Conservation (phyloP, 1,140 invertebrate genomes). For the Nasonia giraulti region DNA sequence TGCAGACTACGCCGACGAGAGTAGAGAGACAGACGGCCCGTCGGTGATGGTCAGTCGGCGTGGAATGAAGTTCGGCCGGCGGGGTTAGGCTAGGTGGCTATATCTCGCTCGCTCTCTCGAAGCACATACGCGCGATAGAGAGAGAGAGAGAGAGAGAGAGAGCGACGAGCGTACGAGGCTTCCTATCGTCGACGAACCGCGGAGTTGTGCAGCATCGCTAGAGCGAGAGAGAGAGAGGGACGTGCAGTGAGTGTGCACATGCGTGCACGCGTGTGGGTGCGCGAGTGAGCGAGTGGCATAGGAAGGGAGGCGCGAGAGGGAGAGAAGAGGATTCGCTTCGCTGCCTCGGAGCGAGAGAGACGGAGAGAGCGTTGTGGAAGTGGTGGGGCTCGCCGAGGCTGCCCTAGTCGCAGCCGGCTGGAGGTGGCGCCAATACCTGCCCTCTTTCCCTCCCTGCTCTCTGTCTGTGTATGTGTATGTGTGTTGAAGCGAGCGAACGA, state of each 20-base stretch:
- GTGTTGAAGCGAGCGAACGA: background rate
- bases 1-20: constrained; percentile 14
- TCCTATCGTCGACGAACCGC: background rate
- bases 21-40: constrained; percentile 63
- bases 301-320: constrained; percentile 27
- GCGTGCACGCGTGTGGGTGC: constrained; percentile 3
- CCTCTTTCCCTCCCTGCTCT: constrained; percentile 57
- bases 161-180: constrained; percentile 47
- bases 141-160: constrained; percentile 55
- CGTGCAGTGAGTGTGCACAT: constrained; percentile 24
- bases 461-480: background rate
- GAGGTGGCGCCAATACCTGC: constrained; percentile 74
- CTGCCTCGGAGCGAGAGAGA: constrained; percentile 33
- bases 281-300: background rate
- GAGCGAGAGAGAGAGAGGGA: constrained; percentile 53
- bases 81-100: constrained; percentile 63
- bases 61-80: constrained; percentile 71
- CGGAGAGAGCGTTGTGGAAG: constrained; percentile 46
- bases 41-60: constrained; percentile 74
- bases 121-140: constrained; percentile 49
- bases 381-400: constrained; percentile 57
- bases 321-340: constrained; percentile 36
- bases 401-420: constrained; percentile 67
- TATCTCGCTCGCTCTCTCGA: constrained; percentile 66
- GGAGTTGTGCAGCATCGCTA: constrained; percentile 8